Evolutionary conservation across 2,888 invertebrate genomes (phyloP), one percentile per base, ranked within the genome.

Genomic region (Sinopyrophorus schimmeli): DNA sequence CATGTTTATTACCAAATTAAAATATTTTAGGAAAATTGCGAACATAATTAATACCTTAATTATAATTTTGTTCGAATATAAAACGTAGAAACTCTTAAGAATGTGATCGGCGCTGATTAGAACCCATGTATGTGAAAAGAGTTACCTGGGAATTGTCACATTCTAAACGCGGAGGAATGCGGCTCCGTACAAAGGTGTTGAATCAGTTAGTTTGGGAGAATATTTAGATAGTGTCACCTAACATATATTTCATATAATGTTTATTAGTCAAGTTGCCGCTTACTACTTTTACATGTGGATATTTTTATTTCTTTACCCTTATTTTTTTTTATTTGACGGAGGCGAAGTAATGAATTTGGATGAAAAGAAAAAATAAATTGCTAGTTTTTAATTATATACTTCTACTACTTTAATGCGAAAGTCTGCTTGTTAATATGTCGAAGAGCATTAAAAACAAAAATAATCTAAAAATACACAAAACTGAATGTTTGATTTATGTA

Each of bases 181-280:
- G 69, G 68, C 62, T 65, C 60, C 58, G 49, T 64, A 66, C 67
- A 70, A 70, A 70, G 68, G 69, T 69, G 68, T 68, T 69, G 68
- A 69, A 68, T 68, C 66, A 61, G 66, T 67, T 67, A 65, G 66
- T 62, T 61, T 58, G 63, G 61, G 62, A 63, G 65, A 59, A 67
- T 68, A 66, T 68, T 68, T 68, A 66, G 67, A 65, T 68, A 66
- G 63, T 66, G 68, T 68, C 67, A 63, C 63, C 64, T 61, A 63
- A 65, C 64, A 63, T 62, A 67, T 67, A 65, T 64, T 66, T 65
- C 61, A 66, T 65, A 66, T 67, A 67, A 67, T 63, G 63, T 64
- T 67, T 67, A 68, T 67, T 67, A 66, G 65, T 60, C 37, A 54
- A 47, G 20, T 40, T 28, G 53, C 41, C 48, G 53, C 28, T 10